These are phyloP conservation scores for Steinernema khuongi DNA, from an alignment of 1,140 invertebrate genomes.

Conservation along the genomic window DNA sequence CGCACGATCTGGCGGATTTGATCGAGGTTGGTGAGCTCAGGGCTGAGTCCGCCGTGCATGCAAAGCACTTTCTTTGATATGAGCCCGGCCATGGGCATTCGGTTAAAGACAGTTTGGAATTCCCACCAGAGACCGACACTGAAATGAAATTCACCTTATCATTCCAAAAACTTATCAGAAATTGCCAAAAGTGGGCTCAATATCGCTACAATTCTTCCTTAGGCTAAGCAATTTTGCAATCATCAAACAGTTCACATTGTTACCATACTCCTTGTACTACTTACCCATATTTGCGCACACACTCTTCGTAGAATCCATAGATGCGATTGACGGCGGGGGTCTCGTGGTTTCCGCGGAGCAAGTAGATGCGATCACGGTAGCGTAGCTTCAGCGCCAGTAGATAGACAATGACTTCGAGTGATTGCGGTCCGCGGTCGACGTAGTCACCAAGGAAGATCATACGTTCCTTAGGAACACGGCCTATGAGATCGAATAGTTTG, in stretches of 20 bases:
- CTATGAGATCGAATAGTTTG: slow-evolving; percentile 63
- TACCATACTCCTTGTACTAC: background rate
- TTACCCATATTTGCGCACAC: slow-evolving; percentile 33
- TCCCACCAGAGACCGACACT: slow-evolving; percentile 46
- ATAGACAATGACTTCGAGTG: slow-evolving; percentile 65
- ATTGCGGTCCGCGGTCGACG: slow-evolving; percentile 79
- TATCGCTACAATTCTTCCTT: too few species aligned
- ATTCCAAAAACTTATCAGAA: background rate
- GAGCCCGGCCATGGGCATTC: slow-evolving; percentile 39
- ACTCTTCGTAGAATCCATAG: slow-evolving; percentile 64
- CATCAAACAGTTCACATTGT: background rate
- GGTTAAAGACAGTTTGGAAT: slow-evolving; percentile 45
- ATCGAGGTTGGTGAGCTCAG: slow-evolving; percentile 36
- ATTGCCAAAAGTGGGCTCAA: too few species aligned
- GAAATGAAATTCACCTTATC: slow-evolving; percentile 16
- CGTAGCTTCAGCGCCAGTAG: slow-evolving; percentile 41
- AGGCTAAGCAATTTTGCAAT: background rate
- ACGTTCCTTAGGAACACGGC: slow-evolving; percentile 60
- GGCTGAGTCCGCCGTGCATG: slow-evolving; percentile 43
- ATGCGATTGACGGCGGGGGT: slow-evolving; percentile 67
- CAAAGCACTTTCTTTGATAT: slow-evolving; percentile 44
- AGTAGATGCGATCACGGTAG: slow-evolving; percentile 67
- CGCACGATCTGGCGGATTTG: slow-evolving; percentile 37
- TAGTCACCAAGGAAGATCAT: slow-evolving; percentile 75
- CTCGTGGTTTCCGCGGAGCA: slow-evolving; percentile 68